Evolutionary conservation across 2,113 vertebrate species (phyloP).

Genomic region (Hyla sarda): DNA sequence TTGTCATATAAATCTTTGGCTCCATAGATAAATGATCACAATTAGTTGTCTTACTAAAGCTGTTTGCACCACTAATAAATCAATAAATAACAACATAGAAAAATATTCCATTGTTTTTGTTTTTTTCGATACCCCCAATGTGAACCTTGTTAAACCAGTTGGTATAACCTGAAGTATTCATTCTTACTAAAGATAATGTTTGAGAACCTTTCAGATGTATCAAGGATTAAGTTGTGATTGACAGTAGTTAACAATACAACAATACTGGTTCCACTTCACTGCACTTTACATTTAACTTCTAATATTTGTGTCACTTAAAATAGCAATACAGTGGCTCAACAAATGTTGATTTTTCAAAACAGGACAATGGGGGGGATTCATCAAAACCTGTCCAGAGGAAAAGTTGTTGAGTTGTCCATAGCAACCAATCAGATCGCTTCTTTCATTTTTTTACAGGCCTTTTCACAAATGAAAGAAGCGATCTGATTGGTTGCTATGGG

Average conservation of each 20-base stretch:
- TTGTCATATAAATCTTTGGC: neutral
- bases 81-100: too few species aligned
- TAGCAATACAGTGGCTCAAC: neutral
- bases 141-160: conserved; percentile 44
- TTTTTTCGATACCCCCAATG: neutral
- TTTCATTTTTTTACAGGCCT: too few species aligned
- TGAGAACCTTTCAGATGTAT: conserved; percentile 44
- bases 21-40: neutral
- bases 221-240: conserved; percentile 40
- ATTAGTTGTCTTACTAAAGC: neutral
- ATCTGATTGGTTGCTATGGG: too few species aligned
- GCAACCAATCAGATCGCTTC: too few species aligned
- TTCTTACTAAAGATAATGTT: conserved; percentile 39
- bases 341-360: neutral
- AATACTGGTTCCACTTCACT: conserved; percentile 35
- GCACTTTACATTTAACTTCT: conserved; percentile 17
- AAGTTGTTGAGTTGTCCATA: too few species aligned
- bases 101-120: too few species aligned
- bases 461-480: too few species aligned
- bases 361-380: too few species aligned
- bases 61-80: neutral
- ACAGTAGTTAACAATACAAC: conserved; percentile 32
- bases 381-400: too few species aligned
- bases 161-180: conserved; percentile 6
- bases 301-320: conserved; percentile 8